phyloP scores from a whole-genome alignment of 1,140 invertebrate genomes.

The Galleria mellonella region DNA sequence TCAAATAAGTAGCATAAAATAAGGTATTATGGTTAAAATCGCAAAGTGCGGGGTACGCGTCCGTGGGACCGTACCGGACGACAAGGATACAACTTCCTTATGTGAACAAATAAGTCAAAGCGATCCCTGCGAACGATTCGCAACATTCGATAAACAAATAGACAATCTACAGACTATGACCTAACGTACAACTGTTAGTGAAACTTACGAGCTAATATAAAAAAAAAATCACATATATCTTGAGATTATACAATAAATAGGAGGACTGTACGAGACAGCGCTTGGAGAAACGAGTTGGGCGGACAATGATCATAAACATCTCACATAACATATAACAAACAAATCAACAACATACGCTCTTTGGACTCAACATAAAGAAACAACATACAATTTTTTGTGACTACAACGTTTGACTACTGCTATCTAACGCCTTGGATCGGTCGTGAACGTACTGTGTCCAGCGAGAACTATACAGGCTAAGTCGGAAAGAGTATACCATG shows the following conservation, averaged over 20 bases:
- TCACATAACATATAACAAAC: slow-evolving; percentile 41
- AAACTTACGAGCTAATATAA: slow-evolving; percentile 58
- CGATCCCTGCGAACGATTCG: slow-evolving; percentile 31
- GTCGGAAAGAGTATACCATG: too few species aligned
- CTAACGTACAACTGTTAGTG: slow-evolving; percentile 45
- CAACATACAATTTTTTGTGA: slow-evolving; percentile 34
- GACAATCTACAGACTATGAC: slow-evolving; percentile 25
- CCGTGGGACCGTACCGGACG: slow-evolving; percentile 1
- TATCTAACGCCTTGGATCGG: slow-evolving; percentile 6
- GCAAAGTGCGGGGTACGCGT: slow-evolving; percentile 3
- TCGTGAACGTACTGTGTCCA: too few species aligned
- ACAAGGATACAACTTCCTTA: slow-evolving; percentile 52
- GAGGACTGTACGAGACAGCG: slow-evolving; percentile 58
- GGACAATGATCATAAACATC: slow-evolving; percentile 42
- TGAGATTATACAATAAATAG: slow-evolving; percentile 65
- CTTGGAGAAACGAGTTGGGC: slow-evolving; percentile 55
- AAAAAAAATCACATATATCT: slow-evolving; percentile 68
- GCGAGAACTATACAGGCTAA: too few species aligned
- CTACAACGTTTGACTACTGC: slow-evolving; percentile 39
- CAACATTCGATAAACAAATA: slow-evolving; percentile 7
- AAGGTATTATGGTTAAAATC: slow-evolving; percentile 17
- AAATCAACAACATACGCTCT: slow-evolving; percentile 52
- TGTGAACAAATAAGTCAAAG: slow-evolving; percentile 55
- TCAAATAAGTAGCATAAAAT: slow-evolving; percentile 23
- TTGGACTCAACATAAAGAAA: slow-evolving; percentile 33